phyloP scores from a whole-genome alignment of 2,797 vertebrate genomes.

The Molossus alvarezi region DNA sequence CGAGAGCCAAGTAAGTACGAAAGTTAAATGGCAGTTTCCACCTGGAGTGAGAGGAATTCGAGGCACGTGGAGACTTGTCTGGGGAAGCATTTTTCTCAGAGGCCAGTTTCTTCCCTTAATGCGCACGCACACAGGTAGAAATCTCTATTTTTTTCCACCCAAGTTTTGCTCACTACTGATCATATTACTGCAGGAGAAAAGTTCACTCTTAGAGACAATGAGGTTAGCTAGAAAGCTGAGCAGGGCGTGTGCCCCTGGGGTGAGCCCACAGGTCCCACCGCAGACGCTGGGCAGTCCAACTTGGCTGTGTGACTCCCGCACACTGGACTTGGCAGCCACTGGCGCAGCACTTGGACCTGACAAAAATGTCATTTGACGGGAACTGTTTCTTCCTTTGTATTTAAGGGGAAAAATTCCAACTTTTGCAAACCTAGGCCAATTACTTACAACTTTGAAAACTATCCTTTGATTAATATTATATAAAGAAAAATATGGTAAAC shows the following conservation, averaged over 20 bases:
- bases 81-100: background rate
- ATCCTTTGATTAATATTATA: background rate
- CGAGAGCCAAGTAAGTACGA: background rate
- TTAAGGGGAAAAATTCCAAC: too few species aligned
- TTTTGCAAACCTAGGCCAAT: background rate
- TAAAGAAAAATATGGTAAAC: background rate
- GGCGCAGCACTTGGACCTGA: background rate
- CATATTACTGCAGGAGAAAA: background rate
- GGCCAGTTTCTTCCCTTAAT: background rate
- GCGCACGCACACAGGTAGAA: too few species aligned
- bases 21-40: background rate
- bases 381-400: background rate
- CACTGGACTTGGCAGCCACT: background rate
- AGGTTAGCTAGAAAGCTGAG: background rate
- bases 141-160: background rate
- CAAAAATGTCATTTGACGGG: background rate
- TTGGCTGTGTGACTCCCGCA: background rate
- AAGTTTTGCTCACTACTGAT: background rate
- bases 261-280: accelerated
- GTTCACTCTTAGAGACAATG: background rate
- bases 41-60: background rate
- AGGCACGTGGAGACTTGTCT: background rate
- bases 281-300: too few species aligned
- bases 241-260: background rate
- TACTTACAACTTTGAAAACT: conserved; percentile 1